A percentile compares a stretch with the other conserved stretches of the same genome.
Evolutionary conservation across 2,113 vertebrate genomes (phyloP).

Genomic region (Ploceus nigricollis): DNA sequence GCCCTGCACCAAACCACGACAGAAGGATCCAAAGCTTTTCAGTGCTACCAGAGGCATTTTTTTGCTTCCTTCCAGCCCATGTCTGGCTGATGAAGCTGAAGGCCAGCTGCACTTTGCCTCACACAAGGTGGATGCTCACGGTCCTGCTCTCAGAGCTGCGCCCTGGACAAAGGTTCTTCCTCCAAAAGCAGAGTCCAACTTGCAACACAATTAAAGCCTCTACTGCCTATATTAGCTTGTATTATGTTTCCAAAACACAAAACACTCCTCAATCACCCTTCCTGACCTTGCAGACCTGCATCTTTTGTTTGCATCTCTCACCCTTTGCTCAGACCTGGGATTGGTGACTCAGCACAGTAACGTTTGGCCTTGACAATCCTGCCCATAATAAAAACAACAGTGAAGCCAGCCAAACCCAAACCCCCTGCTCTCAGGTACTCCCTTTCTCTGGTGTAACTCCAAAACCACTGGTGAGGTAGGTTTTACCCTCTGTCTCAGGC

Average conservation of each 20-base stretch:
- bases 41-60: not conserved
- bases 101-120: not conserved
- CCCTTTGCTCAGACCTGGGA: not conserved
- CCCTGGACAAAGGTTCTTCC: not conserved
- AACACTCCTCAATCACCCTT: not conserved
- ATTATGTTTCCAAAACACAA: not conserved
- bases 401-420: not conserved
- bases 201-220: not conserved
- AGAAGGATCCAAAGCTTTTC: not conserved
- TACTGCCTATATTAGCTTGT: not conserved
- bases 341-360: not conserved
- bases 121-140: not conserved
- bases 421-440: not conserved
- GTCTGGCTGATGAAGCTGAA: not conserved
- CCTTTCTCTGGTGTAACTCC: not conserved
- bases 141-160: not conserved
- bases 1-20: not conserved
- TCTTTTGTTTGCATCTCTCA: not conserved
- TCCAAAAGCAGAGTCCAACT: not conserved
- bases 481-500: not conserved
- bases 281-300: not conserved
- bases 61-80: not conserved
- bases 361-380: not conserved
- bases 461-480: accelerated
- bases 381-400: not conserved